Evolutionary conservation across 2,113 vertebrate species (phyloP), one percentile per base, ranked within the genome.

Genomic region (Merops nubicus): DNA sequence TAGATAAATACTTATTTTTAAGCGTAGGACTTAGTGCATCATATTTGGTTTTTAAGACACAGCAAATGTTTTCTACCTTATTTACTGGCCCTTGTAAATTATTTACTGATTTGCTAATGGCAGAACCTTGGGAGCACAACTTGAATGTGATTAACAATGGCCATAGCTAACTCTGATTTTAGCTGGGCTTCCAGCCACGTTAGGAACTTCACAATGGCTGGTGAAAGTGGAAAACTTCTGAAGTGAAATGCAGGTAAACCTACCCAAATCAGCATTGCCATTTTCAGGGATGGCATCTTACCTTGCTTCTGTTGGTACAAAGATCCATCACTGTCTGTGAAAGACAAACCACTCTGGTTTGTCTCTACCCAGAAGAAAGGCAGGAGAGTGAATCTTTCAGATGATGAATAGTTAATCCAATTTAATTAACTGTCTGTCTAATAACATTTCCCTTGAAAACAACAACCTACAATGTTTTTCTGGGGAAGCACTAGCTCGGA

Each of bases 371-470:
- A 93, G 33, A 45, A 82, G 42, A 42, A 25, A 70, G 11, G 38
- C 3, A 85, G 47, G 34, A 59, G 53, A 92, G 67, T 9, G 40
- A 69, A 81, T 77, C 76, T 74, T 54, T 47, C 63, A 38, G 20
- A 84, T 33, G 51, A 40, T 68, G 63, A 96, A 77, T 31, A 92
- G 48, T 40, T 95, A 93, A 96, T 67, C 56, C 48, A 72, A 73
- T 92, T 82, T 63, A 90, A 96, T 90, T 91, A 85, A 94, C 17
- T 57, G 15, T 60, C 43, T 45, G 42, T 75, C 87, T 90, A 92
- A 74, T 57, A 94, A 67, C 47, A 87, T 83, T 93, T 89, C 59
- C 68, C 36, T 57, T 91, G 82, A 21, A 63, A 89, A 90, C 88
- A 26, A 85, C 6, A 62, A 67, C 75, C 88, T 77, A 62, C 33